Conservation (phyloP, 2,888 invertebrate species). For the Cataglyphis rosenhaueri region DNA sequence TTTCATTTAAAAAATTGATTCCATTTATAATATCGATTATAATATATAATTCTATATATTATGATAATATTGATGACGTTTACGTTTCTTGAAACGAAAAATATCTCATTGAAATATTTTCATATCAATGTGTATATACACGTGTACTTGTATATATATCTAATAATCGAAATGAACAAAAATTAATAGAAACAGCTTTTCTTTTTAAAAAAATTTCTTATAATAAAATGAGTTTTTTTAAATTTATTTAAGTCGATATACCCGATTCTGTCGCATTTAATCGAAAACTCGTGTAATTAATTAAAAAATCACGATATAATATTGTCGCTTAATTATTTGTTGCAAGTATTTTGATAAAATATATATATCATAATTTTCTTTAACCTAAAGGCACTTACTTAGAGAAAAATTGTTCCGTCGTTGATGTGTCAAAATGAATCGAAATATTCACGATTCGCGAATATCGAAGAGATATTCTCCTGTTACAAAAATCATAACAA, state of each 20-base stretch:
- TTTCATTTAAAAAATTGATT: background rate
- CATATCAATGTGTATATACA: background rate
- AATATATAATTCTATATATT: background rate
- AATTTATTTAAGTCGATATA: too few species aligned
- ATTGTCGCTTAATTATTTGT: background rate
- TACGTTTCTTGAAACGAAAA: background rate
- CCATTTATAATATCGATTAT: background rate
- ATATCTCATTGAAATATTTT: background rate
- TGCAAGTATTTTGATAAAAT: background rate
- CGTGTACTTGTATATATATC: background rate
- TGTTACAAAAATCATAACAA: background rate
- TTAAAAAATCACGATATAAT: background rate
- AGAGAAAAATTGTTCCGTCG: background rate
- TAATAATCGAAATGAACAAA: background rate
- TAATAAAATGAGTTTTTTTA: too few species aligned
- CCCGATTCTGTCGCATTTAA: too few species aligned
- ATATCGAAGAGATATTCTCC: background rate
- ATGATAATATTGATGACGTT: background rate
- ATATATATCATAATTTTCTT: background rate
- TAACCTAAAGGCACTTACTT: constrained; percentile 34
- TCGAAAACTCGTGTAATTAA: background rate
- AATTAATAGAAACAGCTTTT: background rate
- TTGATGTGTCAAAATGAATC: background rate
- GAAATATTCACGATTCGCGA: background rate
- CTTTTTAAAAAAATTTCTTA: too few species aligned